These are phyloP conservation scores for Lochmaea capreae DNA, from an alignment of 2,888 invertebrate species.

Conservation along the genomic window DNA sequence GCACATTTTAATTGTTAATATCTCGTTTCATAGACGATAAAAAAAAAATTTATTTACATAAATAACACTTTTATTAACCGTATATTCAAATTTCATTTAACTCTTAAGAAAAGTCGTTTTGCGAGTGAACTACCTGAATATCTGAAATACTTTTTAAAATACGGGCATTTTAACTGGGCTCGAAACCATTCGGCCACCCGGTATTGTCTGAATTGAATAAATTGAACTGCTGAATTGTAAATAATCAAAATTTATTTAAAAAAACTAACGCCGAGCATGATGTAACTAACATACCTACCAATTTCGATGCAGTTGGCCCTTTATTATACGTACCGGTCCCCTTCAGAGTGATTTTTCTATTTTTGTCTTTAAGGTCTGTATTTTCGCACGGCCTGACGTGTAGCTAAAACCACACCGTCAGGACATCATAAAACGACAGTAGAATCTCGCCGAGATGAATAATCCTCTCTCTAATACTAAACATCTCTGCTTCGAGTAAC, in stretches of 20 bases:
- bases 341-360: slow-evolving; percentile 33
- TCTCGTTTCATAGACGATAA: too few relatives aligned
- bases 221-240: background rate
- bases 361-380: slow-evolving; percentile 40
- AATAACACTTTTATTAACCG: too few relatives aligned
- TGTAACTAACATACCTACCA: background rate
- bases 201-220: too few relatives aligned
- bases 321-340: slow-evolving; percentile 27
- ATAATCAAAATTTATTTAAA: background rate
- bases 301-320: slow-evolving; percentile 36
- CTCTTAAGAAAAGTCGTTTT: too few relatives aligned
- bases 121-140: too few relatives aligned
- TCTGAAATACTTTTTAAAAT: too few relatives aligned
- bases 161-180: too few relatives aligned
- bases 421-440: slow-evolving; percentile 32
- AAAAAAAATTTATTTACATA: too few relatives aligned
- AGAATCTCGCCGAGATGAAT: slow-evolving; percentile 43
- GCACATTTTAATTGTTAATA: too few relatives aligned
- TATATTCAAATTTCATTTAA: too few relatives aligned
- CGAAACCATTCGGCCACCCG: too few relatives aligned
- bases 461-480: slow-evolving; percentile 37
- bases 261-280: background rate
- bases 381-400: slow-evolving; percentile 42
- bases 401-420: slow-evolving; percentile 37
- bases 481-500: slow-evolving; percentile 30